Base-by-base conservation (phyloP, 2,888 invertebrate species). In the Conops quadrifasciatus region DNA sequence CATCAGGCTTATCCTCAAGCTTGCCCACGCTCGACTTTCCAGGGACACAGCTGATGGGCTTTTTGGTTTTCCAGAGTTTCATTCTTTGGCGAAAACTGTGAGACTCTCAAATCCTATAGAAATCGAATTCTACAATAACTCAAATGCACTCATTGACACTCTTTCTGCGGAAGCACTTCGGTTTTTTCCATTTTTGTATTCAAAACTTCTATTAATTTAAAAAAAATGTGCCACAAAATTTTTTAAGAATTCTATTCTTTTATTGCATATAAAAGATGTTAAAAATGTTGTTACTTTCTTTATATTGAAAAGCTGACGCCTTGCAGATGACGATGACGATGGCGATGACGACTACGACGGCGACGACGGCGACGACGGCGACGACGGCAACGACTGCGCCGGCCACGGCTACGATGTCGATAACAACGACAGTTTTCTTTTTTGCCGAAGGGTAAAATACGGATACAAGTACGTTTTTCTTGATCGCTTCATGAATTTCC, bases 11-110 rank as follows among this genome's bases (percentile, higher is more conserved):
- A 76, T 81, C 79, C 68, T 85, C 84, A 76, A 78, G 82, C 75
- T 83, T 84, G 58, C 78, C 78, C 28, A 76, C 80, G 63, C 47
- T 64, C 53, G 83, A 83, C 74, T 83, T 85, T 72, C 85, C 85
- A 36, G 86, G 84, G 67, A 86, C 86, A 78, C 86, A 86, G 77
- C 84, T 83, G 67, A 84, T 84, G 70, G 86, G 83, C 71, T 86
- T 86, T 75, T 86, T 86, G 2, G 86, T 82, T 77, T 86, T 86
- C 85, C 85, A 86, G 80, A 86, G 77, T 79, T 86, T 86, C 86
- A 86, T 86, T 75, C 75, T 77, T 45, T 45, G 5, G 28, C 62
- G 16, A 26, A 49, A 21, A 15, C 21, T 56, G 16, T 45, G 30
- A 13, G 53, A 7, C 30, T 51, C 21, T 53, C 19, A 21, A n/a